Percentiles rank a stretch among this genome's conserved stretches.
phyloP scores from a whole-genome alignment of 2,113 vertebrate genomes.

The Podiceps cristatus region DNA sequence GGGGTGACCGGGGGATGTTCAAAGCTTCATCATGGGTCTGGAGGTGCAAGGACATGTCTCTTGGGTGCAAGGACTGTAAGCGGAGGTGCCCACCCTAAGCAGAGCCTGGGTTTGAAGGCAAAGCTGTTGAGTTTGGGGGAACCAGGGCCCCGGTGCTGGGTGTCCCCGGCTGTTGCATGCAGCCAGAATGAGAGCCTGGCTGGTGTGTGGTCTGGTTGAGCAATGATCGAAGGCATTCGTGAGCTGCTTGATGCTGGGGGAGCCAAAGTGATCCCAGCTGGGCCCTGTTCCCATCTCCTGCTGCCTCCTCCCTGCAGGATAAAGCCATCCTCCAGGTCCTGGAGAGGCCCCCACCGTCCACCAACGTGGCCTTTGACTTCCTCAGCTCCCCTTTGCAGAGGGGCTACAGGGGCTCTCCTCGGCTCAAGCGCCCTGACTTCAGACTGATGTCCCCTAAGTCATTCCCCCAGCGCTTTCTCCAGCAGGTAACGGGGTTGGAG shows the following conservation, averaged over 20 bases:
- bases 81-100: not conserved
- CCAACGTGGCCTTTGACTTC: conserved; percentile 64
- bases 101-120: not conserved
- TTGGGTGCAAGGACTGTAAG: not conserved
- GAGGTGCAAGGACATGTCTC: not conserved
- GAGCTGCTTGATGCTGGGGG: not conserved
- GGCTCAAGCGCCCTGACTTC: conserved; percentile 54
- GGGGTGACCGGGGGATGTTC: accelerated
- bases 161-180: accelerated
- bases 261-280: not conserved
- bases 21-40: accelerated
- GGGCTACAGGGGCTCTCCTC: conserved; percentile 43
- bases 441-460: conserved; percentile 65
- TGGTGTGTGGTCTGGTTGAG: not conserved
- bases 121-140: not conserved
- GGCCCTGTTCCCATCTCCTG: not conserved
- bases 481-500: conserved; percentile 72
- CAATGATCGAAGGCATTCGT: not conserved
- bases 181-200: not conserved
- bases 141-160: accelerated
- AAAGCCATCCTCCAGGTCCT: conserved; percentile 84
- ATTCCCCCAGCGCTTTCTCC: conserved; percentile 73
- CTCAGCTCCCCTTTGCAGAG: conserved; percentile 61
- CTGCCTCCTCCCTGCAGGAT: conserved; percentile 70
- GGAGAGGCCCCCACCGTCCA: conserved; percentile 67